These are phyloP conservation scores for Chionis minor DNA, from an alignment of 2,113 vertebrate species.

Conservation along the genomic window DNA sequence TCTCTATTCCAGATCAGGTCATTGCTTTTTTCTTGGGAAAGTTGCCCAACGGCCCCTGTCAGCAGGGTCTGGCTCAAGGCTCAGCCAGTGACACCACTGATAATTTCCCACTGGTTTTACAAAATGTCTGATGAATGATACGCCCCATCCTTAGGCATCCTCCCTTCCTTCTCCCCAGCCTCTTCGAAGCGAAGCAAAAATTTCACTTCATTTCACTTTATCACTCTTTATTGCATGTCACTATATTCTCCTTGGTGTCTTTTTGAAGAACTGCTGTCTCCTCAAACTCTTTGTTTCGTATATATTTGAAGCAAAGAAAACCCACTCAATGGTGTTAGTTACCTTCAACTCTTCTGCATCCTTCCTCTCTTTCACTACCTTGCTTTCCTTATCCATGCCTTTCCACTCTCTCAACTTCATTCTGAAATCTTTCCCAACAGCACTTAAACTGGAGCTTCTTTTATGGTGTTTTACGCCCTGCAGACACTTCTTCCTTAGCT, in stretches of 20 bases:
- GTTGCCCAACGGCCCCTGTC: fast-evolving
- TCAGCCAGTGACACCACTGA: neutral
- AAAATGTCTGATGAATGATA: neutral
- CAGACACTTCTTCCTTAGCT: neutral
- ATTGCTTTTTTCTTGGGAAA: neutral
- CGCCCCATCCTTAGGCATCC: neutral
- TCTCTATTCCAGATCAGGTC: neutral
- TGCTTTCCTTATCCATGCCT: neutral
- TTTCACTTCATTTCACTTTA: neutral
- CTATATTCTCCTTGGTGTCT: neutral
- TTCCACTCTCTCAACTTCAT: neutral
- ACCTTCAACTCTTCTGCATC: neutral
- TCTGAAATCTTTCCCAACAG: neutral
- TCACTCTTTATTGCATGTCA: neutral
- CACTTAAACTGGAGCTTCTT: neutral
- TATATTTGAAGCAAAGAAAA: slow-evolving; percentile 10
- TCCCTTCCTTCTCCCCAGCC: neutral
- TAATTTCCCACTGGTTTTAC: neutral
- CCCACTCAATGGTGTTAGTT: neutral
- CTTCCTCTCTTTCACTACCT: neutral
- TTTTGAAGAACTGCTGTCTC: neutral
- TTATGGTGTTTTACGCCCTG: neutral
- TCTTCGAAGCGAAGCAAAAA: neutral
- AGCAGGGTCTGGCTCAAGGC: neutral
- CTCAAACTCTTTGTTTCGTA: neutral